Conservation (phyloP, 1,140 invertebrate genomes). For the Heliconius hermathena region DNA sequence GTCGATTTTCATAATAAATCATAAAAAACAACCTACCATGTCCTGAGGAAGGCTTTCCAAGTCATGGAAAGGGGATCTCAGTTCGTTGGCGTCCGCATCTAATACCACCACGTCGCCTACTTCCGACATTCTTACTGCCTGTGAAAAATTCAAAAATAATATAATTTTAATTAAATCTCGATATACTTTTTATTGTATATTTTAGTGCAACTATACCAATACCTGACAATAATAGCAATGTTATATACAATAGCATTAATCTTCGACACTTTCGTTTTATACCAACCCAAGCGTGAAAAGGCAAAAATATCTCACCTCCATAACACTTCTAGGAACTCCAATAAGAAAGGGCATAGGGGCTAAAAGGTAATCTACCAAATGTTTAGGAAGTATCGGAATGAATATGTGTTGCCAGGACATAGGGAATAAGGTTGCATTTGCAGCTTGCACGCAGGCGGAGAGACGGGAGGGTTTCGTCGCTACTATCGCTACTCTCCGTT, state of each 20-base stretch:
- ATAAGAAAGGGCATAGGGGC: constrained; percentile 98
- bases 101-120: constrained; percentile 95
- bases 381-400: constrained; percentile 94
- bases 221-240: no score
- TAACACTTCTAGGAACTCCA: constrained; percentile 92
- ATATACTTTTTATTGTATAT: no score
- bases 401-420: constrained; percentile 99
- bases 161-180: no score
- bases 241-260: no score
- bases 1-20: not conserved
- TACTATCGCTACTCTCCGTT: constrained; percentile 94
- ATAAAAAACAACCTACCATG: constrained; percentile 82
- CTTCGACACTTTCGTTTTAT: no score
- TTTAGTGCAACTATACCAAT: no score
- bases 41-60: constrained; percentile 91
- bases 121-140: constrained; percentile 88
- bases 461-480: constrained; percentile 93
- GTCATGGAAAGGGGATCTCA: constrained; percentile 94
- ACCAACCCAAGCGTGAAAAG: not conserved
- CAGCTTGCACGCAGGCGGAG: constrained; percentile 96
- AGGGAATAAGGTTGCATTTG: constrained; percentile 96
- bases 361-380: constrained; percentile 94
- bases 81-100: constrained; percentile 93
- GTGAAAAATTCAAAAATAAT: constrained; percentile 26
- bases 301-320: constrained; percentile 84